A percentile compares a stretch with the other conserved stretches of the same genome.
These are phyloP conservation scores for Sternarchorhynchus goeldii DNA, from an alignment of 2,797 vertebrate genomes.

Conservation along the genomic window DNA sequence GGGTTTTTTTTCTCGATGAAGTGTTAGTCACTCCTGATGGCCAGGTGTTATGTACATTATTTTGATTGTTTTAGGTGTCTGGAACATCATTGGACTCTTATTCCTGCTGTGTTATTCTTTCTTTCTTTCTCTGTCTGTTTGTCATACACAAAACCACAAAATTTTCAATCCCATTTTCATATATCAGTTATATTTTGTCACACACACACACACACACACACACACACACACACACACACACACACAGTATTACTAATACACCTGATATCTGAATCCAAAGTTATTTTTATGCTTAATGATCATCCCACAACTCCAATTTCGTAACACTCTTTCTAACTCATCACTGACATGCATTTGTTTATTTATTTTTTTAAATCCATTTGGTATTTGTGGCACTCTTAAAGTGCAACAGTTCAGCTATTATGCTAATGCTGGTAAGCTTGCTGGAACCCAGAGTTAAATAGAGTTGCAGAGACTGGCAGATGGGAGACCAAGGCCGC, in stretches of 20 bases:
- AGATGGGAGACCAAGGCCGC: constrained; percentile 57
- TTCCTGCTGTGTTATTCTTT: not conserved
- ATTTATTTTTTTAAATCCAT: constrained; percentile 42
- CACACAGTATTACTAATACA: constrained; percentile 20
- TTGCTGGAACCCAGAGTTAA: constrained; percentile 53
- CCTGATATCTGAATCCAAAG: constrained; percentile 25
- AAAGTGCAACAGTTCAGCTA: constrained; percentile 56
- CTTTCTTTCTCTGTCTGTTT: not conserved
- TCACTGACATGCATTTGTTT: constrained; percentile 24
- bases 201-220: not conserved
- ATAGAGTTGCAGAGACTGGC: constrained; percentile 57
- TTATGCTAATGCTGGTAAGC: constrained; percentile 57
- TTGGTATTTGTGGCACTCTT: constrained; percentile 53
- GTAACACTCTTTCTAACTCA: constrained; percentile 40
- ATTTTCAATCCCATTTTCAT: constrained; percentile 27
- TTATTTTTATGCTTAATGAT: constrained; percentile 45
- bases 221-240: constrained; percentile 17
- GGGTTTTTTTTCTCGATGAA: not conserved
- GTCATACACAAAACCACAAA: not conserved
- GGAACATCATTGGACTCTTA: constrained; percentile 12
- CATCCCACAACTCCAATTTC: constrained; percentile 37
- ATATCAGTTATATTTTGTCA: not conserved
- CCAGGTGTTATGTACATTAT: not conserved
- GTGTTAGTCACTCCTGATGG: constrained; percentile 16
- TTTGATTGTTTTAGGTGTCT: not conserved